Base-by-base conservation (phyloP, 2,113 vertebrate species). In the Bubo scandiacus region DNA sequence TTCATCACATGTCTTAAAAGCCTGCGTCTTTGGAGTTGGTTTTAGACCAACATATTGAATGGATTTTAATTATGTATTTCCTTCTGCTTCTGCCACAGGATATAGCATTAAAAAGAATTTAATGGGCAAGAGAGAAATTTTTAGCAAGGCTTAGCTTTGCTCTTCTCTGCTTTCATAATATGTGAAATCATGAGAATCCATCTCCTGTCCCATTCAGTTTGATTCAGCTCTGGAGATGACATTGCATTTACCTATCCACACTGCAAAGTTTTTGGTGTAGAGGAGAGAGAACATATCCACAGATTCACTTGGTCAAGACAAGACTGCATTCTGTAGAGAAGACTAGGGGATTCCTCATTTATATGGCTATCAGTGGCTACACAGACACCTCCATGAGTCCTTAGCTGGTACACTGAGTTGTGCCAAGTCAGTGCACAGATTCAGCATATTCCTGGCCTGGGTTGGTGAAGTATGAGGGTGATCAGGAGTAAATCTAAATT, bases 361-460 rank as follows among this genome's bases (percentile, higher is more conserved):
- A 75, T 8, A 16, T 45, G 36, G 36, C 49, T 57, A 75, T 10
- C 34, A 68, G 36, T 10, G 68, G 61, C 57, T 72, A 13, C 19
- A 22, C 4, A 55, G 38, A 63, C 15, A 0, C 22, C 49, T 75
- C 57, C 2, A 1, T 32, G 27, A n/a, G 61, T 75, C 36, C 12
- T 57, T 81, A 63, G 29, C 11, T 30, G 38, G 59, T 20, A n/a
- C 6, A 42, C 7, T 25, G 43, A 49, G 30, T 36, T 65, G 34
- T 47, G 32, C 7, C 12, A 3, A 7, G 18, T 36, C 42, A 57
- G 1, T 47, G 32, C 34, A 84, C 0, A 0, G 21, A 58, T 84
- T 67, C 61, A 62, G 20, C 10, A 8, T 45, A 16, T 61, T 85
- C n/a, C 62, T 72, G 38, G 29, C 17, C 22, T 43, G 15, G 2